These are phyloP conservation scores for Nemapogon koenigi DNA, from an alignment of 2,888 invertebrate genomes.

Conservation along the genomic window DNA sequence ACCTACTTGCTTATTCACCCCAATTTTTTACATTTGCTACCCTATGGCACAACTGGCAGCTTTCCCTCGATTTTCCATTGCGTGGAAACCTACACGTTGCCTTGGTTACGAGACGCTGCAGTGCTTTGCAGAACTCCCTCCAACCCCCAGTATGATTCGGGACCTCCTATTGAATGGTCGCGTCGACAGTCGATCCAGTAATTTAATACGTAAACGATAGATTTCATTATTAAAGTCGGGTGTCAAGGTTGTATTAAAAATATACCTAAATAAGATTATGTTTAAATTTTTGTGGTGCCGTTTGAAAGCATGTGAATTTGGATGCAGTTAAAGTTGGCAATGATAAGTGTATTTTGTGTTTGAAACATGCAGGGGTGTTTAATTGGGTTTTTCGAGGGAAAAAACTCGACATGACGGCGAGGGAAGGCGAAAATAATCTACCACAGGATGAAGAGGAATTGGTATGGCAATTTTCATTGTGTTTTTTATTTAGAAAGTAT, in stretches of 20 bases:
- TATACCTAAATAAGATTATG: neutral
- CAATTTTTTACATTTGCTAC: no score
- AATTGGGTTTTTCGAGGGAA: slow-evolving; percentile 18
- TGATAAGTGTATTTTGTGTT: slow-evolving; percentile 31
- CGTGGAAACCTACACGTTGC: slow-evolving; percentile 28
- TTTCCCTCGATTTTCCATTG: no score
- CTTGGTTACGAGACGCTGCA: slow-evolving; percentile 57
- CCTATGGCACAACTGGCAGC: no score
- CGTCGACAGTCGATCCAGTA: neutral
- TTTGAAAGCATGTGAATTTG: slow-evolving; percentile 15
- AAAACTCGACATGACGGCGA: slow-evolving; percentile 43
- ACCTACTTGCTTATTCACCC: no score
- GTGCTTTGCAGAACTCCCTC: slow-evolving; percentile 46
- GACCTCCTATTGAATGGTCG: slow-evolving; percentile 24
- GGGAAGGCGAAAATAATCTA: slow-evolving; percentile 50
- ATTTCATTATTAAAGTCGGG: slow-evolving; percentile 1
- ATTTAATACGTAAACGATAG: slow-evolving; percentile 1
- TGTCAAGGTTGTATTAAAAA: neutral
- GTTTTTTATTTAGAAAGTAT: no score
- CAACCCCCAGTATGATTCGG: slow-evolving; percentile 44
- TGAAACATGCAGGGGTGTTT: slow-evolving; percentile 44
- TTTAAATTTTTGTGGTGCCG: neutral
- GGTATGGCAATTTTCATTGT: no score
- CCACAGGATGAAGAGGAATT: slow-evolving; percentile 54
- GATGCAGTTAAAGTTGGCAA: slow-evolving; percentile 53